Percentiles rank a stretch among this genome's conserved stretches.
Evolutionary conservation across 2,797 vertebrate genomes (phyloP).

Genomic region (Gymnopithys bicolor): DNA sequence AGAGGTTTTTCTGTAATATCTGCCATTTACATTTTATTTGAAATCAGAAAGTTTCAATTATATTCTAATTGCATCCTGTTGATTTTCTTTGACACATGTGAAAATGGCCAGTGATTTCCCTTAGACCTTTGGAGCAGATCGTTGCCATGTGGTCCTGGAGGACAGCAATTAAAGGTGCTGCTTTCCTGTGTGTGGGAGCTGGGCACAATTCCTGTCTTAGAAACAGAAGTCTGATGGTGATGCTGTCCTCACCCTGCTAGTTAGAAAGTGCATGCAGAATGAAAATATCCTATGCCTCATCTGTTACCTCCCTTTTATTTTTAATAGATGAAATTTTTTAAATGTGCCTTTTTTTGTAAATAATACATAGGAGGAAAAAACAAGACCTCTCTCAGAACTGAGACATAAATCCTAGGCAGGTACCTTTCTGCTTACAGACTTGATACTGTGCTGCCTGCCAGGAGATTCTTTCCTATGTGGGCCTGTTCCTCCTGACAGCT

Average conservation of each 20-base stretch:
- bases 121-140: not conserved
- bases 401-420: not conserved
- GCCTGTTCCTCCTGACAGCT: not conserved
- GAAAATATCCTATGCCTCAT: not conserved
- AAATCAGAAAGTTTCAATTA: not conserved
- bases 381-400: not conserved
- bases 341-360: accelerated
- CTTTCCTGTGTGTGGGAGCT: not conserved
- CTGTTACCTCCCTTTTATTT: not conserved
- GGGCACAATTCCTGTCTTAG: not conserved
- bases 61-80: not conserved
- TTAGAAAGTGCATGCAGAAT: not conserved
- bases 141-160: not conserved
- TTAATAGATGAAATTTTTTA: not conserved
- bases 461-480: not conserved
- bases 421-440: not conserved
- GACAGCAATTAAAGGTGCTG: not conserved
- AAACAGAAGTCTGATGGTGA: not conserved
- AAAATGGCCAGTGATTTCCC: not conserved
- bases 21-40: not conserved
- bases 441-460: not conserved
- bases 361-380: not conserved
- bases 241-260: not conserved
- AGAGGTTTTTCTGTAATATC: not conserved
- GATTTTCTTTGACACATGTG: not conserved